A percentile compares a stretch with the other conserved stretches of the same genome.
Evolutionary conservation across 2,888 invertebrate genomes (phyloP).

Genomic region (Lithophane leautieri): DNA sequence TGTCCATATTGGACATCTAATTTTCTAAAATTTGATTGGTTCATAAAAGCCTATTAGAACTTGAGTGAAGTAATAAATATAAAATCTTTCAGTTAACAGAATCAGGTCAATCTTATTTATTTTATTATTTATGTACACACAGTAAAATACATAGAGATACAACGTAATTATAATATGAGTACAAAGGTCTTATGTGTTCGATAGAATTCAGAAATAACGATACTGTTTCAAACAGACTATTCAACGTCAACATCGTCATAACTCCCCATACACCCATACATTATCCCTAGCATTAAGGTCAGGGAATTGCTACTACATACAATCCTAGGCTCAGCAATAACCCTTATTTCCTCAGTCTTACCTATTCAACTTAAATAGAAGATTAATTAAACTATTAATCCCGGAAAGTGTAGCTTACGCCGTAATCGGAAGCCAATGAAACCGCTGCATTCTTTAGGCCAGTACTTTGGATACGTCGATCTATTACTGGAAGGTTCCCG

Average conservation of each 20-base stretch:
- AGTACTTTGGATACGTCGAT: slow-evolving; percentile 67
- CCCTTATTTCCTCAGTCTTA: slow-evolving; percentile 36
- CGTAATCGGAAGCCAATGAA: slow-evolving; percentile 63
- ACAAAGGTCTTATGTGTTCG: neutral
- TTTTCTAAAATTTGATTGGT: too few species aligned
- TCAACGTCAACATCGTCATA: slow-evolving; percentile 23
- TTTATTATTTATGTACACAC: too few species aligned
- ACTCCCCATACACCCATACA: neutral
- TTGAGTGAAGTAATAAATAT: neutral
- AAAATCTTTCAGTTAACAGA: neutral
- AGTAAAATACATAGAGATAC: too few species aligned
- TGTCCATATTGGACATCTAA: too few species aligned
- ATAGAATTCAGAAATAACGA: neutral
- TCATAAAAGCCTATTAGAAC: neutral
- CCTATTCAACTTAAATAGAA: slow-evolving; percentile 52
- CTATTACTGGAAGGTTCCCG: slow-evolving; percentile 69
- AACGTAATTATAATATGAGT: too few species aligned
- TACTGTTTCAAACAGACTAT: neutral
- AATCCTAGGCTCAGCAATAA: slow-evolving; percentile 40
- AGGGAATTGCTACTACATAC: slow-evolving; percentile 44
- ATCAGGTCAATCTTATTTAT: slow-evolving; percentile 1
- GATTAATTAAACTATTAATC: slow-evolving; percentile 68
- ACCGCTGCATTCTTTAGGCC: slow-evolving; percentile 67
- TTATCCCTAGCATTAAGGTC: slow-evolving; percentile 43
- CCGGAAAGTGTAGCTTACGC: slow-evolving; percentile 53